Base-by-base conservation (phyloP, 2,113 vertebrate species). In the Ictidomys tridecemlineatus region DNA sequence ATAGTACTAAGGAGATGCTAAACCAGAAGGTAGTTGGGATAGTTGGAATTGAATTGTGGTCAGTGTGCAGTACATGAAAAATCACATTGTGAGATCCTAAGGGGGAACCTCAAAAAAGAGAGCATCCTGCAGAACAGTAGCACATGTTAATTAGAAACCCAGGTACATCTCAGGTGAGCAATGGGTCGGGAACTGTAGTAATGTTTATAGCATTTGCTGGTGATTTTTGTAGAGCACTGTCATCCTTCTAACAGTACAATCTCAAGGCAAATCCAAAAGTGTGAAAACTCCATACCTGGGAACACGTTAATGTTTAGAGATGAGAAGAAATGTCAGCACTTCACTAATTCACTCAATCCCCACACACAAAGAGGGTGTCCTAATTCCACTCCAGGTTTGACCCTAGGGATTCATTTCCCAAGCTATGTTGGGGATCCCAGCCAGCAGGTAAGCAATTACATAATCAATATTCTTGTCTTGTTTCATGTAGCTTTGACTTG, bases 31-130 rank as follows among this genome's bases (percentile, higher is more conserved):
- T 45, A 30, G 9, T 76, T 89, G n/a, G 34, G 34, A 24, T 76
- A 3, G 20, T 94, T 89, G 30, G 84, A 91, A 80, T 79, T 92
- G 80, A 76, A 51, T 82, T 85, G 70, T 32, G 24, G 51, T n/a
- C n/a, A 89, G 12, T 42, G 42, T 83, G 78, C 51, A 51, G 28
- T 8, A 39, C 17, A 67, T 48, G 67, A 42, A 77, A 82, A 90
- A 87, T 56, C 28, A 34, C 8, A 69, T 37, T 51, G 9, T 32
- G 20, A 45, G 9, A 87, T 30, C 3, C 7, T 26, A 72, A 85
- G 48, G 63, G 28, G 85, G 37, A 67, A 16, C 18, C 76, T 84
- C 37, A 58, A 37, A 89, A 89, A 83, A 92, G 22, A 51, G 16
- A 69, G 20, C 9, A 28, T 51, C 32, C n/a, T 67, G 56, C 2